These are phyloP conservation scores for Pipistrellus kuhlii DNA, from an alignment of 2,797 vertebrate genomes.

Conservation along the genomic window DNA sequence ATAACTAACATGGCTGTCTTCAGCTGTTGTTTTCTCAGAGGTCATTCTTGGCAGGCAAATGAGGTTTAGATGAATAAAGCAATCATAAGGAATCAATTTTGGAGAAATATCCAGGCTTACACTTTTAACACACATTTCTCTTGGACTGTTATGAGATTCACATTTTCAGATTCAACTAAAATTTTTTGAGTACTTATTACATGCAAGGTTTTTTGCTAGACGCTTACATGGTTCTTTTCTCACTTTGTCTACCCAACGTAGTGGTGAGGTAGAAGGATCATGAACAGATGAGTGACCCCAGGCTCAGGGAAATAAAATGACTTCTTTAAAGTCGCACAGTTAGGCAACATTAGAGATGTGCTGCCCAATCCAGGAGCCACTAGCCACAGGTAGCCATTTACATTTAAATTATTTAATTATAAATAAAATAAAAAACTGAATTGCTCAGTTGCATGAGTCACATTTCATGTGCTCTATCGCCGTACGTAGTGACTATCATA, in stretches of 20 bases:
- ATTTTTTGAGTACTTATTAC: slow-evolving; percentile 45
- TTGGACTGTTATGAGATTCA: slow-evolving; percentile 46
- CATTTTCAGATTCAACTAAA: slow-evolving; percentile 34
- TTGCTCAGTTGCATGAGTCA: not conserved
- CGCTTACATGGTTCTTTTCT: not conserved
- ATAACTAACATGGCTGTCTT: not conserved
- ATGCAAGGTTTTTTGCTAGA: not conserved
- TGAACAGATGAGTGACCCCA: not conserved
- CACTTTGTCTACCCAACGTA: not conserved
- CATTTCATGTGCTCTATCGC: not conserved
- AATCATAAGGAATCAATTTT: slow-evolving; percentile 65
- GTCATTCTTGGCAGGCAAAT: slow-evolving; percentile 62
- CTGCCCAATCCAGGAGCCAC: not conserved
- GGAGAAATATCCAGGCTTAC: slow-evolving; percentile 46
- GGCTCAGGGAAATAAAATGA: not conserved
- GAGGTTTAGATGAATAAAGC: slow-evolving; percentile 32
- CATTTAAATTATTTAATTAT: not conserved
- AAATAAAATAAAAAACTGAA: not conserved
- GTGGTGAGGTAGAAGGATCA: not conserved
- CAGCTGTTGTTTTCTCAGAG: slow-evolving; percentile 20
- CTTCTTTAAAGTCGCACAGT: not conserved
- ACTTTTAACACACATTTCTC: slow-evolving; percentile 58
- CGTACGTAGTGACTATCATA: not conserved
- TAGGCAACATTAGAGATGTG: not conserved
- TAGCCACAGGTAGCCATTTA: not conserved